phyloP scores from a whole-genome alignment of 2,888 invertebrate genomes.

The Ormyrus labotus region DNA sequence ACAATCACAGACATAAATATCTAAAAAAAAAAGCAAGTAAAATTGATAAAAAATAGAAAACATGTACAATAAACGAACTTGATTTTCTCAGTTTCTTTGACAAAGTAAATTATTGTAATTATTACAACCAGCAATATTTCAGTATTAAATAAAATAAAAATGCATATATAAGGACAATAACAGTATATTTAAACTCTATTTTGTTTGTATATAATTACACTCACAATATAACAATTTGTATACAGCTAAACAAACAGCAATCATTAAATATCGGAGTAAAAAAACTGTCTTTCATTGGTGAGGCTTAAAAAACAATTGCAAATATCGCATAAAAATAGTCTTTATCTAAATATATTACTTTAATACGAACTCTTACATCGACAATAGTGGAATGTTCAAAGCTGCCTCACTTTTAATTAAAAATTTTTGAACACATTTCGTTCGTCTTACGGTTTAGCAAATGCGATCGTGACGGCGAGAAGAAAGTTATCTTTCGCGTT shows the following conservation, averaged over 20 bases:
- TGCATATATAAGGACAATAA: no score
- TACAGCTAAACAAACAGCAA: neutral
- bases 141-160: no score
- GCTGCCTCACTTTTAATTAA: conserved; percentile 54
- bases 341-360: no score
- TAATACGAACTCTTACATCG: no score
- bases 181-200: no score
- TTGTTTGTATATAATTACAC: neutral
- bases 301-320: no score
- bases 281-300: neutral
- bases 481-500: conserved; percentile 77
- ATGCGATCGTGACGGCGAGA: conserved; percentile 84
- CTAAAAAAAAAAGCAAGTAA: neutral
- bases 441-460: conserved; percentile 87
- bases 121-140: no score
- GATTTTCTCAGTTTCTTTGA: no score
- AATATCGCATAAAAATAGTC: no score
- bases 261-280: neutral
- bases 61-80: no score
- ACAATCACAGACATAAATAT: conserved; percentile 8
- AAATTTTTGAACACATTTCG: conserved; percentile 81
- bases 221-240: neutral
- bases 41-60: neutral
- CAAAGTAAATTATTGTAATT: no score
- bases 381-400: no score